These are phyloP conservation scores for Cepaea hortensis DNA, from an alignment of 2,888 invertebrate species.

Conservation along the genomic window DNA sequence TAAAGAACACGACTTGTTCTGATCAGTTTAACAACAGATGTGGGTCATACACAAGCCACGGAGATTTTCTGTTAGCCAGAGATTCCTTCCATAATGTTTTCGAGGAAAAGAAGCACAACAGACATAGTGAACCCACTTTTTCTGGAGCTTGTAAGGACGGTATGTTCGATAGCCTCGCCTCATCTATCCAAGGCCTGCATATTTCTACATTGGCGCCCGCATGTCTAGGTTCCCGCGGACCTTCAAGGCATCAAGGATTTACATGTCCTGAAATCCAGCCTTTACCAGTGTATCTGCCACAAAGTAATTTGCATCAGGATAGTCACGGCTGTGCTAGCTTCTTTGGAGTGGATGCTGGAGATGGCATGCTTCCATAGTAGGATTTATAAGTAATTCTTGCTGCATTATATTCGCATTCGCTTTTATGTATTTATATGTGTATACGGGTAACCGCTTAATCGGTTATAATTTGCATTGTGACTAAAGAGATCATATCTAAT, in stretches of 20 bases:
- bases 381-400: no score
- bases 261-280: background rate
- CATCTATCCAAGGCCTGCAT: slow-evolving; percentile 4
- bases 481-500: no score
- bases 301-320: background rate
- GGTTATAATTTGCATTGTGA: no score
- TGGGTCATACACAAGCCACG: no score
- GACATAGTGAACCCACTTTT: no score
- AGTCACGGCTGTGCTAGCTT: background rate
- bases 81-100: no score
- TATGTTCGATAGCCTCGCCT: background rate
- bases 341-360: background rate
- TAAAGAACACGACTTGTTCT: background rate
- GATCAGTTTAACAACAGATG: no score
- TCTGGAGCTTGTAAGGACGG: background rate
- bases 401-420: no score
- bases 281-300: background rate
- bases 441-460: no score
- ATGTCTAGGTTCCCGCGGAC: background rate
- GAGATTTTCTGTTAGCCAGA: no score
- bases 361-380: background rate
- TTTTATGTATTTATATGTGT: no score
- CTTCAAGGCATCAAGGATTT: background rate
- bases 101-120: no score
- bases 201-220: slow-evolving; percentile 2